Evolutionary conservation across 2,113 vertebrate genomes (phyloP), one percentile per base, ranked within the genome.

Genomic region (Sceloporus undulatus): DNA sequence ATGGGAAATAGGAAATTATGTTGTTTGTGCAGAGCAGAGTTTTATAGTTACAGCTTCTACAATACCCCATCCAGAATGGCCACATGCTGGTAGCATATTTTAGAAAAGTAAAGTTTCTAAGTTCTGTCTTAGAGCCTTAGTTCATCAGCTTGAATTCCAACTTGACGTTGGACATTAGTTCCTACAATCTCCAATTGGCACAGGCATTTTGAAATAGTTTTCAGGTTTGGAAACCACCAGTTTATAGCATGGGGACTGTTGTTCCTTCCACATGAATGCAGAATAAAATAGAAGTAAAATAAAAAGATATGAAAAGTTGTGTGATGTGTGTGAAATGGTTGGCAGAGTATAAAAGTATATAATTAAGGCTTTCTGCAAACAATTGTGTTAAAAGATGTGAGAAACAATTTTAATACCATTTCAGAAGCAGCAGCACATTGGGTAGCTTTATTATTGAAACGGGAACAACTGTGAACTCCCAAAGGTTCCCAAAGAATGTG

Each of bases 341-440:
- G 85, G 91, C 70, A 85, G 16, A 5, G 81, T 84, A 91, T 93
- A 92, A 90, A 92, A 86, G 89, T 92, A 81, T 94, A 92, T 95
- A 97, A 96, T 96, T 96, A 95, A 92, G 79, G 90, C 65, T 92
- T 87, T 73, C 71, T 25, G 38, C 29, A 84, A 94, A 68, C 79
- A 92, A 90, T 93, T 94, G 94, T 71, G 84, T 93, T 91, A 90
- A 88, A 93, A 34, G 21, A 90, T 89, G 78, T 88, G 94, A 94
- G 92, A 95, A 96, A 85, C 91, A 76, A 94, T 95, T 94, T 94
- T 29, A 95, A 23, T 93, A 87, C 68, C 90, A 94, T 95, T 95
- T 93, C 59, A 92, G 40, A 94, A 94, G 29, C 88, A 73, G 82
- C 76, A 90, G 65, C 76, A 18, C 10, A 87, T 93, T 91, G 80